Conservation (phyloP, 2,113 vertebrate genomes). For the Ictidomys tridecemlineatus region DNA sequence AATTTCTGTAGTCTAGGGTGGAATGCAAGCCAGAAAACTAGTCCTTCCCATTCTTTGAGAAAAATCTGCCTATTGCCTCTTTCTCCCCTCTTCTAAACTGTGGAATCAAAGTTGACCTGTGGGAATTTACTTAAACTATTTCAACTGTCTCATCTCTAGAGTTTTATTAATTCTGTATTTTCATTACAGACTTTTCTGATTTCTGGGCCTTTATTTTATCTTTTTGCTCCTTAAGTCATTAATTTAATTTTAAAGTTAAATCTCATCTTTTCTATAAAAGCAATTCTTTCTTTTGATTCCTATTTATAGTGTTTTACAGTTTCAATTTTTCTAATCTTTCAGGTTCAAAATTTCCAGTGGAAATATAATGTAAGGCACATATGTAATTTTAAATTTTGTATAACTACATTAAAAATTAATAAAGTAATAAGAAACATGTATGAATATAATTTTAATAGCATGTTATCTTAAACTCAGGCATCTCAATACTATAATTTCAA, state of each 20-base stretch:
- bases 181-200: not conserved
- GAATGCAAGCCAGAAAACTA: not conserved
- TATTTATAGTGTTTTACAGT: not conserved
- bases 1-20: not conserved
- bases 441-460: constrained; percentile 38
- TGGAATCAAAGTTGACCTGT: constrained; percentile 7
- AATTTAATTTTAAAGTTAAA: not conserved
- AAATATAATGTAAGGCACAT: constrained; percentile 27
- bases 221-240: not conserved
- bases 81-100: not conserved
- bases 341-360: not conserved
- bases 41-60: not conserved
- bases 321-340: constrained; percentile 2
- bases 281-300: not conserved
- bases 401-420: not conserved
- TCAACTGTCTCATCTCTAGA: not conserved
- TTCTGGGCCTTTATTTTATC: constrained; percentile 20
- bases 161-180: constrained; percentile 8
- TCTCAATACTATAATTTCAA: constrained; percentile 12
- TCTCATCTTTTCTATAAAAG: constrained; percentile 14
- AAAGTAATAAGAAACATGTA: not conserved
- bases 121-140: not conserved
- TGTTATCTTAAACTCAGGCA: not conserved
- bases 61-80: not conserved
- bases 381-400: constrained; percentile 46